Base-by-base conservation (phyloP, 2,113 vertebrate genomes). In the Odocoileus hemionus region DNA sequence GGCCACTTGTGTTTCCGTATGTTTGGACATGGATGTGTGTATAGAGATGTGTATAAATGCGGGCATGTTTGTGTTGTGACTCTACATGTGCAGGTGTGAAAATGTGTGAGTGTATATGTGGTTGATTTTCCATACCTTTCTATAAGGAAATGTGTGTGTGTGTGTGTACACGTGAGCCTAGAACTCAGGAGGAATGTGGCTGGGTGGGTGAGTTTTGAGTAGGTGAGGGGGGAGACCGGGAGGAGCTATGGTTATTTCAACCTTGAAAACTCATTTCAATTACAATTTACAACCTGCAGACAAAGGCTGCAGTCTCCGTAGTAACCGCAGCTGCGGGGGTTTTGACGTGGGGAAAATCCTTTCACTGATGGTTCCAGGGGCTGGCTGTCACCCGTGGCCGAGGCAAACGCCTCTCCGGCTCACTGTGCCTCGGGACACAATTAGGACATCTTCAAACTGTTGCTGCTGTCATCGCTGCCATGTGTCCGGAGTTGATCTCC, bases 181-280 rank as follows among this genome's bases (percentile, higher is more conserved):
- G n/a, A 5, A 15, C 82, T 83, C 7, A 0, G 39, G 76, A 30
- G 92, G 67, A 26, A 2, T 1, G 28, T 1, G 3, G 47, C 45
- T 6, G 64, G 86, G 94, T 1, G 0, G 74, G 74, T 33, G 76
- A 13, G 47, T 16, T 13, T 58, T 45, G 84, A 70, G 36, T 87
- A 94, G 88, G 84, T 67, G 85, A 88, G 19, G 25, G 55, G 89
- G 92, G 78, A 91, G 43, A 82, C 23, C 11, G 28, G 67, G 60
- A 86, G 79, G 87, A 76, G 76, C 91, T 84, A 80, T 94, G 97
- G 95, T 96, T 79, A 98, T 98, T 97, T 98, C 97, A 98, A 97
- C 98, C 97, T 98, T 98, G 98, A 98, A 96, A 98, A 98, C 96
- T 97, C 95, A 97, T 98, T 98, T 98, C 96, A 97, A 95, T 98